Percentiles rank a stretch among this genome's conserved stretches.
Conservation (phyloP, 2,888 invertebrate genomes). For the Teleiodes luculella region DNA sequence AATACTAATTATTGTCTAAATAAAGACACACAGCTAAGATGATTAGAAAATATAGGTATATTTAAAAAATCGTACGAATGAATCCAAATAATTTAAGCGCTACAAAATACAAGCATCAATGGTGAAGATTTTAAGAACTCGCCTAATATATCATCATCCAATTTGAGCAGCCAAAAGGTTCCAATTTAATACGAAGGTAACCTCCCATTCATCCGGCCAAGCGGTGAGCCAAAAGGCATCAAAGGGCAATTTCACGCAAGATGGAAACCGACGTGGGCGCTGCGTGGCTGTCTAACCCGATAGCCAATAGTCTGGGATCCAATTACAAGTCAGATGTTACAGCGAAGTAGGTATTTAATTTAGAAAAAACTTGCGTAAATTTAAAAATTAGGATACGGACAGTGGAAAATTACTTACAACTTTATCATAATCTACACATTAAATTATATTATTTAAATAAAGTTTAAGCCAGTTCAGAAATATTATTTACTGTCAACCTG, state of each 20-base stretch:
- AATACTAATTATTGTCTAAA: too few species aligned
- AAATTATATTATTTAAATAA: too few species aligned
- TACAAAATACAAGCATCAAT: neutral
- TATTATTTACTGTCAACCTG: too few species aligned
- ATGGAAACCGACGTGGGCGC: constrained; percentile 42
- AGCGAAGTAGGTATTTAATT: constrained; percentile 30
- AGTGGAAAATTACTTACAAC: too few species aligned
- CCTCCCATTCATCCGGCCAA: constrained; percentile 7
- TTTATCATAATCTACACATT: too few species aligned
- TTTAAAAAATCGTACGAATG: neutral
- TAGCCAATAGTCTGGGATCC: constrained; percentile 42
- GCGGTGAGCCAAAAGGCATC: constrained; percentile 22
- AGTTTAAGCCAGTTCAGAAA: too few species aligned
- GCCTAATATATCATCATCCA: constrained; percentile 9
- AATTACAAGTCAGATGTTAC: constrained; percentile 45
- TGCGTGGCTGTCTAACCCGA: neutral
- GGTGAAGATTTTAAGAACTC: constrained; percentile 2
- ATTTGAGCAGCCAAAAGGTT: constrained; percentile 3
- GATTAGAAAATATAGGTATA: too few species aligned
- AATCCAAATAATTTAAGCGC: neutral
- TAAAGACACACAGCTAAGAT: too few species aligned
- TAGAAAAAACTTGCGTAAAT: too few species aligned
- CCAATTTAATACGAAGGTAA: neutral
- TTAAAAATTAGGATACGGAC: too few species aligned
- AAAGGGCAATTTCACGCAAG: constrained; percentile 52